A percentile compares a stretch with the other conserved stretches of the same genome.
Conservation (phyloP, 2,113 vertebrate genomes). For the Porphyrio hochstetteri region DNA sequence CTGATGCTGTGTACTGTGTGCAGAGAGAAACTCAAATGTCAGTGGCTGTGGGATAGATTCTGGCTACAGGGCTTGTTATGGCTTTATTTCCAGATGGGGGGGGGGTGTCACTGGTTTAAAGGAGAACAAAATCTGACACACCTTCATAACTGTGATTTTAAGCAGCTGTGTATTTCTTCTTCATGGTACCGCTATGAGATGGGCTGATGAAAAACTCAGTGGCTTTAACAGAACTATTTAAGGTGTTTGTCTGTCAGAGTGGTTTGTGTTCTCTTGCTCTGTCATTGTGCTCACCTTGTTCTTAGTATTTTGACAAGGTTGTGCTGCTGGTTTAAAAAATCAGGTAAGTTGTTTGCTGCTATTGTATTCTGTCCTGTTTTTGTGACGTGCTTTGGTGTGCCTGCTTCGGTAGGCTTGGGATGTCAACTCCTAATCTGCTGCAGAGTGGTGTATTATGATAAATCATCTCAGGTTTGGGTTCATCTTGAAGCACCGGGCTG, state of each 20-base stretch:
- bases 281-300: background rate
- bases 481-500: background rate
- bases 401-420: background rate
- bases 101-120: background rate
- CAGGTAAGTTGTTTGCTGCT: background rate
- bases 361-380: background rate
- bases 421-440: background rate
- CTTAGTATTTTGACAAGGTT: background rate
- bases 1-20: background rate
- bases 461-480: background rate
- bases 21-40: background rate
- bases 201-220: background rate
- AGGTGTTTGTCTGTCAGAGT: background rate
- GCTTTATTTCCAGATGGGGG: background rate
- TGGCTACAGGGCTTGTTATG: background rate
- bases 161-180: background rate
- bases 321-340: background rate
- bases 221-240: background rate
- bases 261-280: background rate
- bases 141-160: background rate
- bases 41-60: background rate
- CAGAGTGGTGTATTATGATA: background rate
- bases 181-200: background rate
- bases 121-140: background rate
- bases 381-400: background rate